Evolutionary conservation across 2,113 vertebrate species (phyloP).

Genomic region (Malurus cyaneus): DNA sequence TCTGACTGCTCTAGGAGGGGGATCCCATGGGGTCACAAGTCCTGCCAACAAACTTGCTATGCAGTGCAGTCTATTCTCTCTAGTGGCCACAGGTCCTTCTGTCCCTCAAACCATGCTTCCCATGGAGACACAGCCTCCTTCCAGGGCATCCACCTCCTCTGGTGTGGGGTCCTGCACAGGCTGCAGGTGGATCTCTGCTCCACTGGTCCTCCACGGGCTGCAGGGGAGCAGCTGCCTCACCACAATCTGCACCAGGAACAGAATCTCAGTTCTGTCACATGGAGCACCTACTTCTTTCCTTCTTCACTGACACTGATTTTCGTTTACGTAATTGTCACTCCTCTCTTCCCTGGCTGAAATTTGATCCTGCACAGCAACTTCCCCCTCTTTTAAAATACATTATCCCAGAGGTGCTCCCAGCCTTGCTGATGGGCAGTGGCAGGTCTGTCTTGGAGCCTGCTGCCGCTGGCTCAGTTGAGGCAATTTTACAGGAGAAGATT

Average conservation of each 20-base stretch:
- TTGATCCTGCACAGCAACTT: background rate
- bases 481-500: background rate
- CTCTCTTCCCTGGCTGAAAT: background rate
- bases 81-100: background rate
- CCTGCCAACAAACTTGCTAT: background rate
- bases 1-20: background rate
- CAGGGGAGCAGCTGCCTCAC: background rate
- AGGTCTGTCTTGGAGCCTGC: background rate
- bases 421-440: too few relatives aligned
- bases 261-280: fast-evolving
- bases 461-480: background rate
- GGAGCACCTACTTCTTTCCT: background rate
- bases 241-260: background rate
- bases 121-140: background rate
- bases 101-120: background rate
- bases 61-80: background rate
- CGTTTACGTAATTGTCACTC: background rate
- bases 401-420: background rate
- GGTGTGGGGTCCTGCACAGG: background rate
- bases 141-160: background rate
- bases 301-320: background rate
- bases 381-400: fast-evolving
- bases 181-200: background rate
- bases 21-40: background rate
- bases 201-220: background rate